These are phyloP conservation scores for Labeo rohita DNA, from an alignment of 2,113 vertebrate genomes.

Conservation along the genomic window DNA sequence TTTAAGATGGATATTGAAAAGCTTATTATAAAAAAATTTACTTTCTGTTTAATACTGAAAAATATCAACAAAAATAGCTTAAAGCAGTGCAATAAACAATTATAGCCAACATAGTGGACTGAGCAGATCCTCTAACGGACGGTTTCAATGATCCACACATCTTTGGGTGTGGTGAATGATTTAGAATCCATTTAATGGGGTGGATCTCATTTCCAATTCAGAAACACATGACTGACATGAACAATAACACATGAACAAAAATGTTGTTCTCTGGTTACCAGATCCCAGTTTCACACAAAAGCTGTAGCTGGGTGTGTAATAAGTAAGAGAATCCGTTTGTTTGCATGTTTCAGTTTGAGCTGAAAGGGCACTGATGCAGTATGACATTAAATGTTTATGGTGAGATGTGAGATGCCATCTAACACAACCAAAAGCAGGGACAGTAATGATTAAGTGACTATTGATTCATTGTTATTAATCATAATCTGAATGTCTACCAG, in stretches of 20 bases:
- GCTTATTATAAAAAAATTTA: not conserved
- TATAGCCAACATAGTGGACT: not conserved
- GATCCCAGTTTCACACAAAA: conserved; percentile 4
- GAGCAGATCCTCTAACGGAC: not conserved
- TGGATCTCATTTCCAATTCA: not conserved
- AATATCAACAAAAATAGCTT: not conserved
- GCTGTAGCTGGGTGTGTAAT: conserved; percentile 10
- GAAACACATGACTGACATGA: not conserved
- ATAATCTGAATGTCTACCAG: not conserved
- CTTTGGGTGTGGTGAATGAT: not conserved
- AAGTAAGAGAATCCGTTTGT: not conserved
- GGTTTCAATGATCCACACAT: not conserved
- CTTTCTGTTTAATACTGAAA: not conserved
- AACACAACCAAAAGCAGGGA: not conserved
- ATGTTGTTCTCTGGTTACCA: conserved; percentile 17
- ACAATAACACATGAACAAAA: not conserved
- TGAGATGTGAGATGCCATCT: not conserved
- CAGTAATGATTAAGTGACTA: not conserved
- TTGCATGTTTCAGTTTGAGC: not conserved
- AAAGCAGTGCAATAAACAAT: not conserved
- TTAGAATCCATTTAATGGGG: not conserved
- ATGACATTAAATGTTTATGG: not conserved
- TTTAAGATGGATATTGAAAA: not conserved
- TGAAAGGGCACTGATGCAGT: not conserved
- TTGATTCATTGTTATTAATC: not conserved